phyloP scores from a whole-genome alignment of 2,797 vertebrate species.

The Holocentrus rufus region DNA sequence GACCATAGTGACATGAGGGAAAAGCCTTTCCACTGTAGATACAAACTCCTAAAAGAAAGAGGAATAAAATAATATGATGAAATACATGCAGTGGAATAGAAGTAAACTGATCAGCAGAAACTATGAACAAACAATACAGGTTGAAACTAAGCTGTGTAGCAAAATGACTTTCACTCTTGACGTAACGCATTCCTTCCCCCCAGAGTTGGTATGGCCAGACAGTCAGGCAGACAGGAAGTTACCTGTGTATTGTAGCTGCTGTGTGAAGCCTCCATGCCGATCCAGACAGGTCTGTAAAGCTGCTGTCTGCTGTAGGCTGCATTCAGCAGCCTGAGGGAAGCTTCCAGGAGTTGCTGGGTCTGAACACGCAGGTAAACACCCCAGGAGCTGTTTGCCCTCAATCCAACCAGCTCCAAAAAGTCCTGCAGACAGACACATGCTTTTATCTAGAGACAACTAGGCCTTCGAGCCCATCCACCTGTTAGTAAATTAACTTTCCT shows the following conservation, averaged over 20 bases:
- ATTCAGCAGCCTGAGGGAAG: constrained; percentile 74
- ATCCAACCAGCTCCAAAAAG: constrained; percentile 67
- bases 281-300: constrained; percentile 81
- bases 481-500: too few relatives aligned
- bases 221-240: not conserved
- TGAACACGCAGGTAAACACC: constrained; percentile 77
- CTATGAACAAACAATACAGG: too few relatives aligned
- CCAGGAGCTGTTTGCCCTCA: constrained; percentile 59
- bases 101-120: too few relatives aligned
- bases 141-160: too few relatives aligned
- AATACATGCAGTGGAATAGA: not conserved
- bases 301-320: constrained; percentile 56
- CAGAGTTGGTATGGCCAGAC: not conserved
- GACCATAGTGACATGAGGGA: constrained; percentile 83
- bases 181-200: too few relatives aligned
- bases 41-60: constrained; percentile 70
- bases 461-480: too few relatives aligned
- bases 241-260: constrained; percentile 56
- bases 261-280: constrained; percentile 76
- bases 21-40: constrained; percentile 74
- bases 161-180: too few relatives aligned
- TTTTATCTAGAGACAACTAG: too few relatives aligned
- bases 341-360: constrained; percentile 72
- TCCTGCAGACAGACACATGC: constrained; percentile 56
- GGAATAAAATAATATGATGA: too few relatives aligned